Evolutionary conservation across 2,797 vertebrate genomes (phyloP).

Genomic region (Agapornis canus): DNA sequence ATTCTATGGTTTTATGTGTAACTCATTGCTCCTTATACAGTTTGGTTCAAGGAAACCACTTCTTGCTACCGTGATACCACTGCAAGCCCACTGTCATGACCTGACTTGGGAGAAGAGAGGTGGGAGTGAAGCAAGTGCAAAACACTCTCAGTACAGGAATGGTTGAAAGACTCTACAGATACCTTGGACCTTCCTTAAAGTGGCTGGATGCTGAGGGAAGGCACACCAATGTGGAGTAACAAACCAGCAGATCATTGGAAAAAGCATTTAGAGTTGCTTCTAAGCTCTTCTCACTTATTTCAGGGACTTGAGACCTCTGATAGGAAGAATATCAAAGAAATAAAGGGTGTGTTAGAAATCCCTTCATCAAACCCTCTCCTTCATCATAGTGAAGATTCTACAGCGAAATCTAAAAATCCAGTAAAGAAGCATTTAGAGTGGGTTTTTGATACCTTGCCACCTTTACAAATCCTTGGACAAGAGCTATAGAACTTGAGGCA

Average conservation of each 20-base stretch:
- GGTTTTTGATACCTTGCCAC: background rate
- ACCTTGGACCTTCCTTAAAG: background rate
- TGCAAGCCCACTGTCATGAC: background rate
- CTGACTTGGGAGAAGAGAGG: background rate
- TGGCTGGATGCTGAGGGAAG: background rate
- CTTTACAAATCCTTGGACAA: background rate
- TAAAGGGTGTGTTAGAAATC: background rate
- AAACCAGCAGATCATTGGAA: accelerated
- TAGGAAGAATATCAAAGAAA: background rate
- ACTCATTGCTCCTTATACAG: background rate
- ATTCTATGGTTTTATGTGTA: background rate
- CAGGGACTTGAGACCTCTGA: background rate
- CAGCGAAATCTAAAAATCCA: background rate
- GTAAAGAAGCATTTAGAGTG: background rate
- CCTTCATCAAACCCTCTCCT: background rate
- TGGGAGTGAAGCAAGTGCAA: background rate
- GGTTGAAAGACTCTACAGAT: background rate
- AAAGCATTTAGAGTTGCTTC: background rate
- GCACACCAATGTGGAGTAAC: accelerated
- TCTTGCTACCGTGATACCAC: background rate
- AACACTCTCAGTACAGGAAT: background rate
- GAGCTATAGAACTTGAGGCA: background rate
- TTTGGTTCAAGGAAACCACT: background rate
- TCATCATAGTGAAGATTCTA: background rate
- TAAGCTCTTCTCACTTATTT: background rate